A percentile compares a stretch with the other conserved stretches of the same genome.
These are phyloP conservation scores for Patella ulyssiponensis DNA, from an alignment of 2,888 invertebrate genomes.

Conservation along the genomic window DNA sequence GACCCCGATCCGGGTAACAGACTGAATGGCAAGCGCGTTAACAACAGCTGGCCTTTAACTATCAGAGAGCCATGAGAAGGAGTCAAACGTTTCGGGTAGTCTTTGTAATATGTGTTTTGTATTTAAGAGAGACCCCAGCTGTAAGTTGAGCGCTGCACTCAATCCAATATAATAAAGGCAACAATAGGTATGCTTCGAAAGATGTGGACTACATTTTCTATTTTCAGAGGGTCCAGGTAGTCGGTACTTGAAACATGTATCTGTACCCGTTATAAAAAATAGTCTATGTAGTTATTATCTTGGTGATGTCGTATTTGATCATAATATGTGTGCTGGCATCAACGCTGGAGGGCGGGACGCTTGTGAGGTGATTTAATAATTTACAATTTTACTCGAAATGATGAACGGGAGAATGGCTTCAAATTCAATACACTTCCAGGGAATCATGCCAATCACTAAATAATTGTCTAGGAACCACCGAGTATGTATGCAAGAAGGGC, in stretches of 20 bases:
- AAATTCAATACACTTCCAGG: background rate
- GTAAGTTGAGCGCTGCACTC: too few species aligned
- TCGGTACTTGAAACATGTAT: conserved; percentile 39
- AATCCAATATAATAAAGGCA: too few species aligned
- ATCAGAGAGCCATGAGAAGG: too few species aligned
- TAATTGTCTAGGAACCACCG: background rate
- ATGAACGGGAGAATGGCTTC: too few species aligned
- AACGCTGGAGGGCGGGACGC: conserved; percentile 47
- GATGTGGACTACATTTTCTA: background rate
- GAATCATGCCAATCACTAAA: background rate
- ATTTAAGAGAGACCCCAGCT: too few species aligned
- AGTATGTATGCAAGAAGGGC: too few species aligned
- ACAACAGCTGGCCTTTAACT: too few species aligned
- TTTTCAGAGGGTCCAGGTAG: conserved; percentile 27
- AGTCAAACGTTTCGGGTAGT: too few species aligned
- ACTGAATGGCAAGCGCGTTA: too few species aligned
- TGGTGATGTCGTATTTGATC: conserved; percentile 22
- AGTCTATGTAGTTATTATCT: conserved; percentile 41
- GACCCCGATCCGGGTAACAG: too few species aligned
- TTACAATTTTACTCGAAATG: background rate
- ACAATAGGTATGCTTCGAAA: too few species aligned
- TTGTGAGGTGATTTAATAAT: conserved; percentile 41
- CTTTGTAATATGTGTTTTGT: too few species aligned
- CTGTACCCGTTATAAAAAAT: conserved; percentile 43
- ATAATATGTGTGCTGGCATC: conserved; percentile 41